Evolutionary conservation across 1,140 invertebrate genomes (phyloP), one percentile per base, ranked within the genome.

Genomic region (Micrasema minimum): DNA sequence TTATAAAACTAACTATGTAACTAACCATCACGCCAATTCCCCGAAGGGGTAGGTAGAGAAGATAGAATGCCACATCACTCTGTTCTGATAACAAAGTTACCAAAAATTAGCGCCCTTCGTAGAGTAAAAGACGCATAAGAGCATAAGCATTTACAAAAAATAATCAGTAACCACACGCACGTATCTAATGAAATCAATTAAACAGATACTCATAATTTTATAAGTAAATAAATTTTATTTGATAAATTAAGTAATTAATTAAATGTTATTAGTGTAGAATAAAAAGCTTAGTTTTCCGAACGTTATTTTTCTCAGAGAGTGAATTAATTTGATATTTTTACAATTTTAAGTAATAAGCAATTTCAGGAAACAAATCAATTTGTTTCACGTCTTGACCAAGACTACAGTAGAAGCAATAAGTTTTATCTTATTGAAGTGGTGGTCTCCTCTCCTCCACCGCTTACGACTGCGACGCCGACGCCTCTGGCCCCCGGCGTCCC

Each of bases 401-500:
- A 41, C 55, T 57, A 31, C 18, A 20, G 11, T 16, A 1, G 43
- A 16, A 45, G 43, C n/a, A 45, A n/a, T 16, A 18, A 1, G n/a
- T n/a, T 14, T 14, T 20, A 48, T 48, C 1, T 20, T 16, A 20
- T 16, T 16, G 20, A 10, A 48, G 7, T 6, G 10, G 2, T 6
- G 2, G 16, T 22, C 16, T 0, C 6, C 0, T 20, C 46, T n/a
- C 5, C 6, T 48, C 46, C 16, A 16, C 12, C 53, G 26, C 53
- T 57, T 16, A 22, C 55, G 10, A 9, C n/a, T 35, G 35, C 18
- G 48, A 51, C 14, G n/a, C 55, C 35, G 55, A 43, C 55, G 55
- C 55, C 11, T 35, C 35, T 31, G 37, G 55, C 35, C 55, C 35
- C 55, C 55, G 55, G 35, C 55, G 55, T 59, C 35, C 14, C 55